Percentiles rank a stretch among this genome's conserved stretches.
Evolutionary conservation across 1,140 invertebrate species (phyloP).

Genomic region (Cotesia chilonis): DNA sequence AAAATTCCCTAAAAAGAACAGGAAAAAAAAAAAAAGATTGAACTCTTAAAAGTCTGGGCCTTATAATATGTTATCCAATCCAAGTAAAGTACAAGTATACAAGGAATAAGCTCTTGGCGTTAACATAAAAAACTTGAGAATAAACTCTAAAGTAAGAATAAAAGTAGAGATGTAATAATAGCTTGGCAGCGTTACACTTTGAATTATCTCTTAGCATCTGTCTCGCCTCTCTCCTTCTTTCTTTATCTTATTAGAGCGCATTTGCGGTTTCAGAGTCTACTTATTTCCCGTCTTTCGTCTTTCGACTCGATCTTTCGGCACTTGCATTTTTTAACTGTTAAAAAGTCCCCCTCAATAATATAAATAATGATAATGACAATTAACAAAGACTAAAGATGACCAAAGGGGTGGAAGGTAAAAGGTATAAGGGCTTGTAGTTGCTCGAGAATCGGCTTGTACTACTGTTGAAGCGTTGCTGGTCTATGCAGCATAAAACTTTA

Average conservation of each 20-base stretch:
- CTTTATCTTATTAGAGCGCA: background rate
- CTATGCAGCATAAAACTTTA: conserved; percentile 55
- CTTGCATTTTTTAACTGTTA: background rate
- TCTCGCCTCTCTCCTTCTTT: conserved; percentile 7
- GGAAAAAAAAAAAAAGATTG: too few relatives aligned
- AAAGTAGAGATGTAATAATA: conserved; percentile 11
- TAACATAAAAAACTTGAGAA: too few relatives aligned
- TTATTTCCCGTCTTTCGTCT: too few relatives aligned
- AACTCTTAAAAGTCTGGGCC: too few relatives aligned
- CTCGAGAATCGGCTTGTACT: too few relatives aligned
- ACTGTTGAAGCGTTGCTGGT: conserved; percentile 37
- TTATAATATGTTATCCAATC: too few relatives aligned
- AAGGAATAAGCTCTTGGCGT: too few relatives aligned
- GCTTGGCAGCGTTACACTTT: conserved; percentile 13
- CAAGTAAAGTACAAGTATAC: too few relatives aligned
- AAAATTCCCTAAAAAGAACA: too few relatives aligned
- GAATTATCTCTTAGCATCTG: conserved; percentile 13
- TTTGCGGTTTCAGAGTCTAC: background rate
- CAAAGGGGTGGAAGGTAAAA: background rate
- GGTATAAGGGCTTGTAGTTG: background rate
- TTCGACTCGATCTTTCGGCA: background rate
- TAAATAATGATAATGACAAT: too few relatives aligned
- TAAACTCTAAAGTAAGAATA: background rate
- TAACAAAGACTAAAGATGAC: background rate
- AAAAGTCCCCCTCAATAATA: too few relatives aligned